Evolutionary conservation across 2,888 invertebrate genomes (phyloP).

Genomic region (Nymphalis urticae): DNA sequence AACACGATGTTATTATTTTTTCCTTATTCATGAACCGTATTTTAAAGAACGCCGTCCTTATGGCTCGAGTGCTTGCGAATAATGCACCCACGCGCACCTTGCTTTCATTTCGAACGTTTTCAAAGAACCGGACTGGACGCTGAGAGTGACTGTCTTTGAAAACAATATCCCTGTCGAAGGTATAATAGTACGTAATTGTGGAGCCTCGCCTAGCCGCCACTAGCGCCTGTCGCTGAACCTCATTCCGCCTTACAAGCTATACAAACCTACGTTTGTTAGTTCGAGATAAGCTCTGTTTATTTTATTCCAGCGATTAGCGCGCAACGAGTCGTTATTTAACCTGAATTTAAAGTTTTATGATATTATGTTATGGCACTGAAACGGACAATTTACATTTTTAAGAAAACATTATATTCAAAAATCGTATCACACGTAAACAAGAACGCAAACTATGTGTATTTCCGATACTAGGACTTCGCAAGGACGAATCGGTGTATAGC

Average conservation of each 20-base stretch:
- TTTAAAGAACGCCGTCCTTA: slow-evolving; percentile 7
- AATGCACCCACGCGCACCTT: slow-evolving; percentile 37
- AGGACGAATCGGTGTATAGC: background rate
- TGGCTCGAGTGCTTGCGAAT: slow-evolving; percentile 44
- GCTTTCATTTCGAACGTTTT: slow-evolving; percentile 16
- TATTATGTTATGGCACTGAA: background rate
- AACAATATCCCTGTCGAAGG: slow-evolving; percentile 25
- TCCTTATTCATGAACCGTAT: slow-evolving; percentile 7
- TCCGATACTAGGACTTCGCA: no score
- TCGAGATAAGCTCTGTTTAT: slow-evolving; percentile 73
- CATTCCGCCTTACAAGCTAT: slow-evolving; percentile 55
- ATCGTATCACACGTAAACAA: no score
- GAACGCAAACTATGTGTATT: no score
- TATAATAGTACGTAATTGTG: slow-evolving; percentile 15
- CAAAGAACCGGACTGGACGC: slow-evolving; percentile 4
- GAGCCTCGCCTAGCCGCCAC: slow-evolving; percentile 7
- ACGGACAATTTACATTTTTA: no score
- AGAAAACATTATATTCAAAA: no score
- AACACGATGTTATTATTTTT: slow-evolving; percentile 5
- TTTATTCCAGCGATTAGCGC: slow-evolving; percentile 61
- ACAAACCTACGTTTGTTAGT: slow-evolving; percentile 59
- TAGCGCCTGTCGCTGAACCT: slow-evolving; percentile 28
- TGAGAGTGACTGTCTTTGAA: slow-evolving; percentile 18
- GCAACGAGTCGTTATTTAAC: slow-evolving; percentile 13
- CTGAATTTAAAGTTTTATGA: background rate